Evolutionary conservation across 2,888 invertebrate species (phyloP).

Genomic region (Aphodius sticticus): DNA sequence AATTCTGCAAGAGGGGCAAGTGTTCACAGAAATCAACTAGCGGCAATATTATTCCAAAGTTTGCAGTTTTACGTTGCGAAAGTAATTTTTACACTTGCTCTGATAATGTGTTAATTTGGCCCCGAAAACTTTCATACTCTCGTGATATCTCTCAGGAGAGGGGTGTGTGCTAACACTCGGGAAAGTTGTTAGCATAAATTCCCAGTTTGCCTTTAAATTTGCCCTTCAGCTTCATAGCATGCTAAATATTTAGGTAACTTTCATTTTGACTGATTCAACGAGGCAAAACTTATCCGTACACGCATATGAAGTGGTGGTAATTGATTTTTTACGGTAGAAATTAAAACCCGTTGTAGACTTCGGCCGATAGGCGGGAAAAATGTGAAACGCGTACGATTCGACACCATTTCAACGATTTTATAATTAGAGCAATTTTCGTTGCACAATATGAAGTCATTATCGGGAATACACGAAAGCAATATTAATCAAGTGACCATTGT

Average conservation of each 20-base stretch:
- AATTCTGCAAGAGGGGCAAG: not conserved
- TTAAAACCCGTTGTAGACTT: not conserved
- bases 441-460: not conserved
- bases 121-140: not conserved
- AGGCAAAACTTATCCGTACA: not conserved
- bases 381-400: not conserved
- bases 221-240: not conserved
- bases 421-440: not conserved
- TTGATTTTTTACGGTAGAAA: not conserved
- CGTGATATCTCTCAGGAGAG: not conserved
- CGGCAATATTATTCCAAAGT: not conserved
- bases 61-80: not conserved
- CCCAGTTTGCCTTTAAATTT: not conserved
- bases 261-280: not conserved
- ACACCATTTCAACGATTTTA: no score
- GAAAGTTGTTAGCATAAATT: not conserved
- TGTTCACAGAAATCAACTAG: not conserved
- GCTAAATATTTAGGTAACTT: not conserved
- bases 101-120: not conserved
- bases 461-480: not conserved
- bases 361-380: not conserved
- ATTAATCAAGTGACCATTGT: not conserved
- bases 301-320: not conserved
- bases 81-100: not conserved
- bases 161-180: not conserved